Conservation (phyloP, 2,113 vertebrate genomes). For the Elaphurus davidianus region DNA sequence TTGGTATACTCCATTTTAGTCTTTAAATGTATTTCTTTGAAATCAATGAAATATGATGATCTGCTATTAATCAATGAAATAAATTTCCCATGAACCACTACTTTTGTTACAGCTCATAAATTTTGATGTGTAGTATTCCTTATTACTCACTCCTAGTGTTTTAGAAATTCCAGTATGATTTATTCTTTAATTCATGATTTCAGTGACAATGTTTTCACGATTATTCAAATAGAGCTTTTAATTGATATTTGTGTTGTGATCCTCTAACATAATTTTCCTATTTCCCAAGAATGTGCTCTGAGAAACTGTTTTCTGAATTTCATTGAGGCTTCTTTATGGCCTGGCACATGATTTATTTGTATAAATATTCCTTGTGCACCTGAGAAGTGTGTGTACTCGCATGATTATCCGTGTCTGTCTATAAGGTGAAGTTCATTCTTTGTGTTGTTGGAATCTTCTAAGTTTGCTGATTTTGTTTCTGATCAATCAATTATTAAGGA, state of each 20-base stretch:
- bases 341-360: background rate
- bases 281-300: background rate
- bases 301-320: background rate
- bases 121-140: background rate
- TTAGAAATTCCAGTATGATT: background rate
- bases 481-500: background rate
- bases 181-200: background rate
- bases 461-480: background rate
- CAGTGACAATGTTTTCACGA: background rate
- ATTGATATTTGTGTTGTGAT: background rate
- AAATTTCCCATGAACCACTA: background rate
- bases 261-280: background rate
- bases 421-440: background rate
- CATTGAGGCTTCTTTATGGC: background rate
- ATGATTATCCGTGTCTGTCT: background rate
- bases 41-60: background rate
- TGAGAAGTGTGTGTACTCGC: background rate
- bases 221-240: background rate
- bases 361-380: background rate
- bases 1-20: background rate
- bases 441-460: background rate
- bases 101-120: background rate
- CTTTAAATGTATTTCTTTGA: background rate
- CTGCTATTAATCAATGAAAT: background rate
- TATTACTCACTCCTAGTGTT: background rate